Evolutionary conservation across 1,140 invertebrate species (phyloP).

Genomic region (Bombus superbus): DNA sequence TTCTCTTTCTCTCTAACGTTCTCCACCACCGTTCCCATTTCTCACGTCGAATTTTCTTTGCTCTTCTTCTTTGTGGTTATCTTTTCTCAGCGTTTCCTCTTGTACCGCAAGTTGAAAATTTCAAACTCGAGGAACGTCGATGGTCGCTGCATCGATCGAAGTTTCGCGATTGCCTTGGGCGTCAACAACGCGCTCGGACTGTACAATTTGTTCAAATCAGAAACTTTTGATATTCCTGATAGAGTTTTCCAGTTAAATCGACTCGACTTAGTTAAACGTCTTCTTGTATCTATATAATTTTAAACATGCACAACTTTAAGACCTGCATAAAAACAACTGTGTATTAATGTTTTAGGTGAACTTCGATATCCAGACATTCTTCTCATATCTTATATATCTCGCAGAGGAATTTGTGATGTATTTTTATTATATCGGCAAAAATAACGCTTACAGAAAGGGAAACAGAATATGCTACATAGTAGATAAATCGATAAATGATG

Average conservation of each 20-base stretch:
- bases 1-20: not conserved
- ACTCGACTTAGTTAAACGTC: not conserved
- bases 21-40: not conserved
- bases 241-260: slow-evolving; percentile 31
- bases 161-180: slow-evolving; percentile 47
- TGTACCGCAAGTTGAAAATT: slow-evolving; percentile 50
- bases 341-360: not conserved
- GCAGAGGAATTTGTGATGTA: not conserved
- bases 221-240: slow-evolving; percentile 51
- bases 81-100: not conserved
- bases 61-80: not conserved
- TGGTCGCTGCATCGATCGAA: slow-evolving; percentile 52
- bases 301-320: not conserved
- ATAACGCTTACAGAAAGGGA: not conserved
- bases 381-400: not conserved
- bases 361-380: not conserved
- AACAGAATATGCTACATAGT: not conserved
- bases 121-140: slow-evolving; percentile 44
- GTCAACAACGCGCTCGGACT: slow-evolving; percentile 52
- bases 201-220: slow-evolving; percentile 60
- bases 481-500: no score
- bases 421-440: not conserved
- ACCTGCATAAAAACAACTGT: not conserved
- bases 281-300: not conserved
- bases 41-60: slow-evolving; percentile 21